Evolutionary conservation across 2,797 vertebrate species (phyloP), one percentile per base, ranked within the genome.

Genomic region (Myotis pilosus): DNA sequence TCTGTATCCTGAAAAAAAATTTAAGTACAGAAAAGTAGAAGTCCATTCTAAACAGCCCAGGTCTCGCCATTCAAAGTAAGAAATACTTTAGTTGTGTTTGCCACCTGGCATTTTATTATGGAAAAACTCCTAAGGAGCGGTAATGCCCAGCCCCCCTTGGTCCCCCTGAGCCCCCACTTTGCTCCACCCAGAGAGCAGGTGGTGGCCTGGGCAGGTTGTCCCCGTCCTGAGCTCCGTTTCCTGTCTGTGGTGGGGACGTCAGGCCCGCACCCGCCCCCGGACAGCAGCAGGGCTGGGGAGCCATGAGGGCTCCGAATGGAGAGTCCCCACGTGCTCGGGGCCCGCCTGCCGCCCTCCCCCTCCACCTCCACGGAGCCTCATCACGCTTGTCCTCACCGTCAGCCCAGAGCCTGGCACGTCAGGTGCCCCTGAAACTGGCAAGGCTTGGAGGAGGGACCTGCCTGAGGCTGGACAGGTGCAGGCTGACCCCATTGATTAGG

Each of bases 51-150:
- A 78, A 60, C n/a, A 79, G 0, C n/a, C 75, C 36, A 86, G 25
- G 49, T 78, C 33, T 41, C 44, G 23, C 44, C 55, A 78, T 28
- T 30, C 66, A 22, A 38, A 60, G 49, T 25, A 68, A 79, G 53
- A 51, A n/a, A 10, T 44, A 8, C 15, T 44, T 49, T 20, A 36
- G 44, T 64, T 71, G 36, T 53, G 11, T 25, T 80, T 94, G 41
- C 91, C 75, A 13, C 60, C 79, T 84, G 89, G 64, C 23, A 74
- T 74, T 95, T 92, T 92, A 76, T 87, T 82, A 83, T 64, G 51
- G 38, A 78, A 64, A 72, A 75, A 49, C 19, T 79, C 28, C 0
- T 28, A 23, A 75, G 47, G n/a, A 44, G 28, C 30, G 38, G 49
- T 41, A 22, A 57, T 6, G 33, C 25, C 38, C 62, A 19, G n/a